A percentile compares a stretch with the other conserved stretches of the same genome.
These are phyloP conservation scores for Silurus glanis DNA, from an alignment of 2,113 vertebrate genomes.

Conservation along the genomic window DNA sequence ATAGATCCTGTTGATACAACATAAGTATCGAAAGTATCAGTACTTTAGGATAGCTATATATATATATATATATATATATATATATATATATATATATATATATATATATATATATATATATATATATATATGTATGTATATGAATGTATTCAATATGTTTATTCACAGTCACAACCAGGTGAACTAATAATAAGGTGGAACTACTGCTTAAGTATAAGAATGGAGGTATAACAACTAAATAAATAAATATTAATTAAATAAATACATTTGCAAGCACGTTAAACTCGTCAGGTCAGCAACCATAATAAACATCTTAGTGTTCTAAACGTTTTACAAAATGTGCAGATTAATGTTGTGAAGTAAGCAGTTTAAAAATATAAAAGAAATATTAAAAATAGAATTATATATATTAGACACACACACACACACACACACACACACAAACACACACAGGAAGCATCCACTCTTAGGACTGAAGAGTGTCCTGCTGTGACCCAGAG, in stretches of 20 bases:
- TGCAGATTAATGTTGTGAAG: not conserved
- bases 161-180: not conserved
- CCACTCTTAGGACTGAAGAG: conserved; percentile 66
- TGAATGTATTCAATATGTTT: too few relatives aligned
- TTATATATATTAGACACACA: not conserved
- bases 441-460: conserved; percentile 60
- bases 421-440: conserved; percentile 11
- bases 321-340: not conserved
- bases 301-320: too few relatives aligned
- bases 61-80: too few relatives aligned
- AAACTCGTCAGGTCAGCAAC: too few relatives aligned
- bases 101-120: too few relatives aligned
- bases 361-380: not conserved
- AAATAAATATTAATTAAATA: too few relatives aligned
- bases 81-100: too few relatives aligned
- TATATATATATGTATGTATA: too few relatives aligned
- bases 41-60: too few relatives aligned
- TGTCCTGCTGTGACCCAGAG: conserved; percentile 69
- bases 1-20: too few relatives aligned
- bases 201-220: not conserved
- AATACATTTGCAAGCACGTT: not conserved
- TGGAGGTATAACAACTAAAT: too few relatives aligned
- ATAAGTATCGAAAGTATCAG: too few relatives aligned
- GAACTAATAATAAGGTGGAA: not conserved
- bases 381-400: not conserved